Conservation (phyloP, 2,113 vertebrate species). For the Tachysurus vachellii region DNA sequence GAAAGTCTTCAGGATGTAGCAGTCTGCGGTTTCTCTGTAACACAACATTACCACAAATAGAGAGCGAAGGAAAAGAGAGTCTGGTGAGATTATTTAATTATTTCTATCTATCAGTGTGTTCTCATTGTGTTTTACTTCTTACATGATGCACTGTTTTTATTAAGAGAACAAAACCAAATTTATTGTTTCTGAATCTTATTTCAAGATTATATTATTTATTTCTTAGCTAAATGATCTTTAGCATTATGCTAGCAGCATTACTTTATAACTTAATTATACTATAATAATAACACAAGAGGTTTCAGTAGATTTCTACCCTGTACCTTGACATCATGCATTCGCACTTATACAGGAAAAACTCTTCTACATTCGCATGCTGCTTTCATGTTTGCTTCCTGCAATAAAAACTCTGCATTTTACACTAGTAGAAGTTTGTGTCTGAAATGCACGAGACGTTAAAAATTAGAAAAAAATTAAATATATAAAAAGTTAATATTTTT, state of each 20-base stretch:
- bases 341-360: not conserved
- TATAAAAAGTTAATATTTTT: too few species aligned
- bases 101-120: not conserved
- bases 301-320: not conserved
- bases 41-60: too few species aligned
- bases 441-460: too few species aligned
- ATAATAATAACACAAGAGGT: not conserved
- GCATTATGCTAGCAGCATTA: not conserved
- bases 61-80: not conserved
- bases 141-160: not conserved
- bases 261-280: not conserved
- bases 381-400: not conserved
- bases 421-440: not conserved
- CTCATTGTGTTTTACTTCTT: not conserved
- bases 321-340: not conserved
- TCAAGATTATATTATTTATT: not conserved
- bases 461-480: too few species aligned
- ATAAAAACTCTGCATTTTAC: not conserved
- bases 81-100: not conserved
- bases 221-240: too few species aligned
- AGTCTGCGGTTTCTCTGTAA: not conserved
- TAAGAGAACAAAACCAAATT: not conserved
- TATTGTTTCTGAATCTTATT: not conserved
- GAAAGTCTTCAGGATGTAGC: not conserved
- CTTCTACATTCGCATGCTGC: not conserved